Base-by-base conservation (phyloP, 2,113 vertebrate species). In the Epinephelus lanceolatus region DNA sequence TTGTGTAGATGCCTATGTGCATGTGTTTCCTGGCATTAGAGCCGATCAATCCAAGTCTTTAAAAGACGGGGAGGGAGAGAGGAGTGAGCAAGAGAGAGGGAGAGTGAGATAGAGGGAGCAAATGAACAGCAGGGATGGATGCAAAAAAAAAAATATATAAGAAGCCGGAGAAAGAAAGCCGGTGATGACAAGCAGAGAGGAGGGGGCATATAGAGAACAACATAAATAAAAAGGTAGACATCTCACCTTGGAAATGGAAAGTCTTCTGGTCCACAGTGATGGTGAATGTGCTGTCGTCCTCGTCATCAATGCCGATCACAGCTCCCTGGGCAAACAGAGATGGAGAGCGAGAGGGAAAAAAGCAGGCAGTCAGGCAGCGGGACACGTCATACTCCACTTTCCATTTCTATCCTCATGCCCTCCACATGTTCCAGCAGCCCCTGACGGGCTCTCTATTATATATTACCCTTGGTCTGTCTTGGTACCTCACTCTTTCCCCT, bases 181-280 rank as follows among this genome's bases (percentile, higher is more conserved):
- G 60, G 45, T 25, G 61, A 83, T 17, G 49, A 63, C 74, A 45
- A 45, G 72, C 25, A 53, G 61, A 56, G 33, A 40, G n/a, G 67
- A 73, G 51, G 42, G 27, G 51, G 59, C 27, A 71, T 11, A 6
- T 30, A 74, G 71, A 78, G 23, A 67, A 21, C 15, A 27, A 25
- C 8, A 45, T 12, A 73, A 74, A 59, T 4, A 67, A 67, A 63
- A 49, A 57, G 65, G 81, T 85, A 90, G 86, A 92, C 88, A 90
- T 92, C 97, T 98, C 96, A 99, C 98, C 98, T 97, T 99, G 98
- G 94, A 99, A 99, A 97, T 99, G 98, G 95, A 99, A 99, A 95
- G 98, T 99, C 97, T 99, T 99, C 96, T 99, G 98, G 96, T 99
- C 98, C 96, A 99, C 98, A 91, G 98, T 99, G 96, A 99, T 99